A percentile compares a stretch with the other conserved stretches of the same genome.
Conservation (phyloP, 92 coral and sea anemone species). For the Chrysogorgia sp. region DNA sequence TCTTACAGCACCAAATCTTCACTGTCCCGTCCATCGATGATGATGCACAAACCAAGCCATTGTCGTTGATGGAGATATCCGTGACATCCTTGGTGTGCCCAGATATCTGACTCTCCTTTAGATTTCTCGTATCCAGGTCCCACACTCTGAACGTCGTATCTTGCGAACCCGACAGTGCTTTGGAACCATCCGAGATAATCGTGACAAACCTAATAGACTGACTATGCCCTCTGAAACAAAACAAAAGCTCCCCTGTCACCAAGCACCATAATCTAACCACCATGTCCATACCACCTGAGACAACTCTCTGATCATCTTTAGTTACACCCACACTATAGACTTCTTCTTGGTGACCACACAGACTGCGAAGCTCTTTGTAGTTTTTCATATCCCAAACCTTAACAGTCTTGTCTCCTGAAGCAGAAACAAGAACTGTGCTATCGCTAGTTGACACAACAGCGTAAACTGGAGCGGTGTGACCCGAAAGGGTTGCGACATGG, state of each 20-base stretch:
- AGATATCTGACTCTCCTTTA: constrained; percentile 17
- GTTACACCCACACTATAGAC: constrained; percentile 58
- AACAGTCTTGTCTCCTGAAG: constrained; percentile 55
- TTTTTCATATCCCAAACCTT: constrained; percentile 63
- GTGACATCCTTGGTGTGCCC: constrained; percentile 59
- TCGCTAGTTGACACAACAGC: constrained; percentile 42
- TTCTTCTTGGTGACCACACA: constrained; percentile 65
- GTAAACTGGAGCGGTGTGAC: constrained; percentile 62
- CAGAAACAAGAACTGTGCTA: constrained; percentile 56
- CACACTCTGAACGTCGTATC: constrained; percentile 63
- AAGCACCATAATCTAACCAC: constrained; percentile 60
- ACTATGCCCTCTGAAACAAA: constrained; percentile 59
- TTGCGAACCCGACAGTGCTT: constrained; percentile 63
- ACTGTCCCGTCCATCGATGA: constrained; percentile 57
- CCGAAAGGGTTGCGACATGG: constrained; percentile 38
- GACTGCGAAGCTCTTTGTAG: constrained; percentile 48
- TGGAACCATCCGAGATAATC: constrained; percentile 38
- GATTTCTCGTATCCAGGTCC: constrained; percentile 38
- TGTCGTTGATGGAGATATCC: constrained; percentile 32
- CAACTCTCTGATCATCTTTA: constrained; percentile 43
- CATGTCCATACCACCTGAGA: constrained; percentile 57
- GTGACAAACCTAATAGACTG: constrained; percentile 59
- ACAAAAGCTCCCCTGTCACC: constrained; percentile 50
- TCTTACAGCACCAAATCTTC: constrained; percentile 57
- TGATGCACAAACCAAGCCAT: constrained; percentile 47